Evolutionary conservation across 2,113 vertebrate species (phyloP), one percentile per base, ranked within the genome.

Genomic region (Notiomystis cincta): DNA sequence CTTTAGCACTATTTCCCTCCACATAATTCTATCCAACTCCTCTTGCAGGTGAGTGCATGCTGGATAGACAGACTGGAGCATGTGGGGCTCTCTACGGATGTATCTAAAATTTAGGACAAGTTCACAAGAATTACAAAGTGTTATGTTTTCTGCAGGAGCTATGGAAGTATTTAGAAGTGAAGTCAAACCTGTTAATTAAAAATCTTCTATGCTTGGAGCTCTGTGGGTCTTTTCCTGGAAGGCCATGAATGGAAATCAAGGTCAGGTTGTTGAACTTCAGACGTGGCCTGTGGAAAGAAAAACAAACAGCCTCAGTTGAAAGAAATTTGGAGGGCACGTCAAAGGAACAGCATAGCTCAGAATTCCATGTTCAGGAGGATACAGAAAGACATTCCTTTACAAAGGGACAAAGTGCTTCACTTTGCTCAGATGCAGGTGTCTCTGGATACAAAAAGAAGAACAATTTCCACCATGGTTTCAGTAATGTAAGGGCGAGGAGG

Each of bases 191-290:
- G 83, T 97, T 98, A 94, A 98, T 98, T 97, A 99, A 97, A 97
- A 99, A 99, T 23, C 95, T 97, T 45, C 90, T 89, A 13, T 98
- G 89, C 48, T 98, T 92, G 40, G 88, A 89, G 57, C 42, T 82
- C 22, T 58, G 80, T 82, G 65, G 62, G n/a, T 88, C 87, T 93
- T 97, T 96, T 42, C 97, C 97, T 58, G 98, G 98, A 95, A 99
- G 97, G 87, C 99, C 99, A 2, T 98, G 98, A 11, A 97, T 97
- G 42, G 99, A 99, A 97, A 99, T 97, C 96, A 99, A 97, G 58
- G 98, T 99, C 87, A 99, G 98, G 88, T 98, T 99, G 98, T 98
- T 99, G 98, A 99, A 99, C 88, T 98, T 98, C 95, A 99, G 97
- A 91, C 98, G 98, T 6, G 99, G 98, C 86, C 99, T 99, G 86